Evolutionary conservation across 1,140 invertebrate species (phyloP).

Genomic region (Laupala kohalensis): DNA sequence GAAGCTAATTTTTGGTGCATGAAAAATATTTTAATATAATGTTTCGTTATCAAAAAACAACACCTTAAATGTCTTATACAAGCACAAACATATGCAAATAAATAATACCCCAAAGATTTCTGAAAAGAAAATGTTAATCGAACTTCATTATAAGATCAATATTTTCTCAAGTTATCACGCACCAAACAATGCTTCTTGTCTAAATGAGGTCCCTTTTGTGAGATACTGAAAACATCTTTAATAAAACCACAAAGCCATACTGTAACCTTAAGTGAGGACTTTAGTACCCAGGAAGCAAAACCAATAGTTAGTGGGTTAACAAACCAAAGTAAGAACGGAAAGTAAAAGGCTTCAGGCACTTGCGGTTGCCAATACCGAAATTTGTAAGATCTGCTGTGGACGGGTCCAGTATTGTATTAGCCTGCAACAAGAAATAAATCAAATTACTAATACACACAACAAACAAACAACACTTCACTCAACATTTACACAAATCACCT

Average conservation of each 20-base stretch:
- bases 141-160: no score
- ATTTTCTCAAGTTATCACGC: no score
- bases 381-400: background rate
- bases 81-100: no score
- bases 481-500: background rate
- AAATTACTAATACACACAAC: background rate
- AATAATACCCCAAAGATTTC: no score
- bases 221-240: no score
- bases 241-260: no score
- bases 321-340: constrained; percentile 5
- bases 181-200: no score
- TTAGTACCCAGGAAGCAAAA: background rate
- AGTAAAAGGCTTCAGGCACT: constrained; percentile 5
- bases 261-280: background rate
- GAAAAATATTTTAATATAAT: no score
- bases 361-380: constrained; percentile 7
- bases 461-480: background rate
- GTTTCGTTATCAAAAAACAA: no score
- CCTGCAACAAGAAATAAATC: background rate
- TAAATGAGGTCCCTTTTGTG: no score
- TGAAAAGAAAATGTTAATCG: background rate
- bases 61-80: no score
- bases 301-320: background rate
- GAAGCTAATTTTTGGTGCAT: no score
- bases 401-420: background rate